Evolutionary conservation across 2,888 invertebrate species (phyloP).

Genomic region (Eupithecia dodoneata): DNA sequence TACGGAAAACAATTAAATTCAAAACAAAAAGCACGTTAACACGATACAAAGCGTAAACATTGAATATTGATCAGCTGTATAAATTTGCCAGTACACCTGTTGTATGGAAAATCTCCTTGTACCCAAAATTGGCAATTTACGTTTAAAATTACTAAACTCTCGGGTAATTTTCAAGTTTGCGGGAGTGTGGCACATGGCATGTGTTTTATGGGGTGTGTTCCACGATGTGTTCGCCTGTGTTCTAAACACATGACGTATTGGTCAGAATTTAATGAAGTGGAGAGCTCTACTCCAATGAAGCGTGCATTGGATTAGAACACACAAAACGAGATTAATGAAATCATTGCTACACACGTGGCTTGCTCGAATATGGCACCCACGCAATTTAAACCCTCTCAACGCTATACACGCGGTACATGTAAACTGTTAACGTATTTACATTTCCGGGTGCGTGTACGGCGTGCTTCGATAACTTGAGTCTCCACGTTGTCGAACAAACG

Average conservation of each 20-base stretch:
- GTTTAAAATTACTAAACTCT: slow-evolving; percentile 61
- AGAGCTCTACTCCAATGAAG: too few species aligned
- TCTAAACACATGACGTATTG: background rate
- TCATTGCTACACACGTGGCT: too few species aligned
- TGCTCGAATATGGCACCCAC: too few species aligned
- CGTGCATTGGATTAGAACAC: too few species aligned
- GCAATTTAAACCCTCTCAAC: too few species aligned
- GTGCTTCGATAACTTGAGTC: too few species aligned
- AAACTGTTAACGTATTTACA: too few species aligned
- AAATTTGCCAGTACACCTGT: slow-evolving; percentile 65
- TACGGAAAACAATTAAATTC: background rate
- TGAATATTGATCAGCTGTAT: slow-evolving; percentile 66
- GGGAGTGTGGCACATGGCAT: slow-evolving; percentile 41
- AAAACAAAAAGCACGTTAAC: slow-evolving; percentile 12
- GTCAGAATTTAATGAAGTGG: background rate
- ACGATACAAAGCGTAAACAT: slow-evolving; percentile 44
- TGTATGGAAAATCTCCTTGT: slow-evolving; percentile 65
- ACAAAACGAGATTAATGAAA: too few species aligned
- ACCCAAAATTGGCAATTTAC: slow-evolving; percentile 70
- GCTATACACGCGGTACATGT: too few species aligned
- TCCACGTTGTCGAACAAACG: too few species aligned
- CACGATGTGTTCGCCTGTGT: background rate
- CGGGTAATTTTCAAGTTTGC: slow-evolving; percentile 45
- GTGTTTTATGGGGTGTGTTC: slow-evolving; percentile 12
- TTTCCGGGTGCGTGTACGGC: too few species aligned